These are phyloP conservation scores for Battus philenor DNA, from an alignment of 1,140 invertebrate genomes.

Conservation along the genomic window DNA sequence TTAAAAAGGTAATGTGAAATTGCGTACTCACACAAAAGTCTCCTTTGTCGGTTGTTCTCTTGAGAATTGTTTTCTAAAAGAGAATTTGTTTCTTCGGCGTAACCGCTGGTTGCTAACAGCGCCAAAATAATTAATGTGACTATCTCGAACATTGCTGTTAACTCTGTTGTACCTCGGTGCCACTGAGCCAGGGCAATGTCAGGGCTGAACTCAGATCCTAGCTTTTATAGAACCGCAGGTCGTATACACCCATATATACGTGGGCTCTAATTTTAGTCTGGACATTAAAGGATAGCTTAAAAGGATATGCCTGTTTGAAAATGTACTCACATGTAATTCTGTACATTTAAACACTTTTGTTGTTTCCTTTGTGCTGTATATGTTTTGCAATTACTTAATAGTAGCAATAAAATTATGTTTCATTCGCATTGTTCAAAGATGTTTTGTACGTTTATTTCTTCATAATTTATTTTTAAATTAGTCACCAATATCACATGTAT, in stretches of 20 bases:
- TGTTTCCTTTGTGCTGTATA: background rate
- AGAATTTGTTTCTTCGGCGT: conserved; percentile 21
- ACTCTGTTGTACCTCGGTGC: conserved; percentile 20
- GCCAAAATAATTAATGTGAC: conserved; percentile 29
- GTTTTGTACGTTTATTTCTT: too few species aligned
- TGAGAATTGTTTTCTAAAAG: conserved; percentile 22
- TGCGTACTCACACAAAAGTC: conserved; percentile 24
- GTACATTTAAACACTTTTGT: conserved; percentile 13
- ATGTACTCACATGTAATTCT: conserved; percentile 19
- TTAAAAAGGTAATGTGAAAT: too few species aligned
- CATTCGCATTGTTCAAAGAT: too few species aligned
- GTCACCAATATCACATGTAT: too few species aligned
- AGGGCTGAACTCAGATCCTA: conserved; percentile 55
- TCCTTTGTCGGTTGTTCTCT: conserved; percentile 29
- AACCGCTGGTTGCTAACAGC: conserved; percentile 18
- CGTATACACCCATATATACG: conserved; percentile 44
- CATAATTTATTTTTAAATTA: too few species aligned
- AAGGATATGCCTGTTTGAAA: conserved; percentile 51
- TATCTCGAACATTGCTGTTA: conserved; percentile 40
- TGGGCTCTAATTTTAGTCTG: conserved; percentile 52
- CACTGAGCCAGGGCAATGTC: conserved; percentile 56
- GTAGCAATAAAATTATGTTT: too few species aligned
- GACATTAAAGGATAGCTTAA: conserved; percentile 48
- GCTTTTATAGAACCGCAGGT: conserved; percentile 59
- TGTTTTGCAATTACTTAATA: too few species aligned